These are phyloP conservation scores for Pampus argenteus DNA, from an alignment of 2,797 vertebrate genomes.

Conservation along the genomic window DNA sequence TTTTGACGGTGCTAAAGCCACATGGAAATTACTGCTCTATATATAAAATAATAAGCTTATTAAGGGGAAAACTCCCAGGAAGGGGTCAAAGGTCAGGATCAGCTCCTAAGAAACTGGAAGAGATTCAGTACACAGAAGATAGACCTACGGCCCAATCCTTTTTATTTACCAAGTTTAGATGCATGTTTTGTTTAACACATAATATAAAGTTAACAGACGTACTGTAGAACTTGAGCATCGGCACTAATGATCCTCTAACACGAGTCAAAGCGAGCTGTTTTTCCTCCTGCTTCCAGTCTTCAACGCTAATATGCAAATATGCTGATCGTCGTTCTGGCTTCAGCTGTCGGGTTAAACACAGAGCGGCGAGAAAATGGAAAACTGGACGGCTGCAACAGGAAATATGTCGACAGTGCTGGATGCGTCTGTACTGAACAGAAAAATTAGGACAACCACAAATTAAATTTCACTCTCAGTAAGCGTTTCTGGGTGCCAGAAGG, in stretches of 20 bases:
- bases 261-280: too few relatives aligned
- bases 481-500: not conserved
- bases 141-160: not conserved
- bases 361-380: not conserved
- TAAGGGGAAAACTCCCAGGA: not conserved
- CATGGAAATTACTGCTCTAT: not conserved
- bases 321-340: not conserved
- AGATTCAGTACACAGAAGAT: not conserved
- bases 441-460: conserved; percentile 8
- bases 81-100: conserved; percentile 4
- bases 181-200: too few relatives aligned
- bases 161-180: too few relatives aligned
- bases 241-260: too few relatives aligned
- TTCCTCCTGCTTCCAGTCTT: not conserved
- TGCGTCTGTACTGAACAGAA: not conserved
- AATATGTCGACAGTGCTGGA: conserved; percentile 12
- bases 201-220: too few relatives aligned
- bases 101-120: not conserved
- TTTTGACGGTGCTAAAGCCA: not conserved
- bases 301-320: not conserved
- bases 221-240: too few relatives aligned
- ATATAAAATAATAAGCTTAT: not conserved
- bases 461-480: not conserved
- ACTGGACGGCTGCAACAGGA: not conserved
- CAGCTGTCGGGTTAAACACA: not conserved